A percentile compares a stretch with the other conserved stretches of the same genome.
Conservation (phyloP, 53 echinoderm and acorn worm genomes). For the Glandiceps talaboti region DNA sequence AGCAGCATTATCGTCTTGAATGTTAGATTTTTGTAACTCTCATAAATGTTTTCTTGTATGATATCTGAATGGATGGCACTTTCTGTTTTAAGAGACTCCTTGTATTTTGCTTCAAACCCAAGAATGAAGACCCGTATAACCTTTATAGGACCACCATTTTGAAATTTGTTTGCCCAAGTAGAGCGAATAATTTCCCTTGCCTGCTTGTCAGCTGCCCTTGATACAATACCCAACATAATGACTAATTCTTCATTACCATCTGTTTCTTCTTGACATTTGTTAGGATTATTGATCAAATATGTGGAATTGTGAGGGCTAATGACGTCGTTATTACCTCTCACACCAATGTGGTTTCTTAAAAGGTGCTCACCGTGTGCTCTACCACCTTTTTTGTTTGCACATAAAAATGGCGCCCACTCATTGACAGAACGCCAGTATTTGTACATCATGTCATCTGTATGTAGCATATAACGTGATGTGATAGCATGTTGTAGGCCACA, state of each 20-base stretch:
- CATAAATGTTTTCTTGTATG: slow-evolving; percentile 37
- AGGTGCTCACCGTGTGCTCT: not conserved
- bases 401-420: not conserved
- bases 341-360: not conserved
- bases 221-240: not conserved
- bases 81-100: slow-evolving; percentile 23
- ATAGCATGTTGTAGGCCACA: not conserved
- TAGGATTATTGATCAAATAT: not conserved
- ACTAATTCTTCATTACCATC: not conserved
- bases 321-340: not conserved
- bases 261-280: not conserved
- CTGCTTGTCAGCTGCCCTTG: not conserved
- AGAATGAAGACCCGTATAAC: slow-evolving; percentile 6
- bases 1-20: slow-evolving; percentile 65
- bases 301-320: not conserved
- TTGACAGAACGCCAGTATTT: not conserved
- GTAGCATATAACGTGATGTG: not conserved
- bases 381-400: not conserved
- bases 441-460: not conserved
- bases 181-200: not conserved
- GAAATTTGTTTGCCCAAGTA: not conserved
- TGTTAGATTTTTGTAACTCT: slow-evolving; percentile 57
- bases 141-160: not conserved
- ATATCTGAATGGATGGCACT: slow-evolving; percentile 35
- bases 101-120: not conserved